Percentiles rank a stretch among this genome's conserved stretches.
These are phyloP conservation scores for Acanthornis magna DNA, from an alignment of 2,797 vertebrate genomes.

Conservation along the genomic window DNA sequence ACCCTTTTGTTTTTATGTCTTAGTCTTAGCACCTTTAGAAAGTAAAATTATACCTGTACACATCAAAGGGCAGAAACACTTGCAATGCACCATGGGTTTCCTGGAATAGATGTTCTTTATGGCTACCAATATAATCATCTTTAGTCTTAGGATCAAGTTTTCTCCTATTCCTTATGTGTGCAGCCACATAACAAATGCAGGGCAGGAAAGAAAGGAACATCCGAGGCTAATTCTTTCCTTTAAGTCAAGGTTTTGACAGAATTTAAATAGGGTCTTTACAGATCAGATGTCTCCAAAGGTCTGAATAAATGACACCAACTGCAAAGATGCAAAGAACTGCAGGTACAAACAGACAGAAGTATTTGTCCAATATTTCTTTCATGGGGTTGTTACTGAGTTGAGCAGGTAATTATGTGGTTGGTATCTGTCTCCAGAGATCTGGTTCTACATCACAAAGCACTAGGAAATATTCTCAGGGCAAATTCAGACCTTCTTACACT, in stretches of 20 bases:
- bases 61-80: not conserved
- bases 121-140: not conserved
- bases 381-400: not conserved
- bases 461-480: not conserved
- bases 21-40: not conserved
- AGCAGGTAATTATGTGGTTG: not conserved
- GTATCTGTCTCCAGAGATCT: not conserved
- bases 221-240: not conserved
- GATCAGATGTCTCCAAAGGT: not conserved
- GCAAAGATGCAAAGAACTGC: not conserved
- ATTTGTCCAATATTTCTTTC: not conserved
- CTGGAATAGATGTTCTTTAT: not conserved
- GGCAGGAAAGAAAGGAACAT: not conserved
- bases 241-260: not conserved
- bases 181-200: not conserved
- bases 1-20: not conserved
- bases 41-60: not conserved
- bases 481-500: not conserved
- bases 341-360: not conserved
- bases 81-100: not conserved
- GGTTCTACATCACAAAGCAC: not conserved
- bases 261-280: not conserved
- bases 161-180: not conserved
- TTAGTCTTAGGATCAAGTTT: not conserved
- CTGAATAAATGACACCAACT: not conserved